Evolutionary conservation across 1,140 invertebrate species (phyloP), one percentile per base, ranked within the genome.

Genomic region (Penaeus chinensis): DNA sequence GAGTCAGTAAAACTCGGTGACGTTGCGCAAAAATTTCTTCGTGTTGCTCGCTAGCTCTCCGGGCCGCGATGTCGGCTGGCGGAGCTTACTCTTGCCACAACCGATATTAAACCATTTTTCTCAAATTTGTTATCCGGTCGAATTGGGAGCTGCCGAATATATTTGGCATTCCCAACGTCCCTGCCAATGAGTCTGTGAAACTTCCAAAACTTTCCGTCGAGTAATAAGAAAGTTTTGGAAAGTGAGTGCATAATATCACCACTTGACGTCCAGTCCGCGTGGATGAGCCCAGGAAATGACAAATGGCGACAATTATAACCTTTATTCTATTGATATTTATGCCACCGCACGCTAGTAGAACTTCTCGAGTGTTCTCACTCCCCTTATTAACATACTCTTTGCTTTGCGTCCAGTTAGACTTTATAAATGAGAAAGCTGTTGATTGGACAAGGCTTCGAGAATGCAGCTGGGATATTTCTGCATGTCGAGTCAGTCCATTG

Each of bases 241-340:
- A 74, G 18, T 2, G 16, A 32, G 71, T 42, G 82, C 82, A 84
- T 84, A 84, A 61, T 76, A 61, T 76, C 69, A 69, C 54, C 82
- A 76, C 61, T 37, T 69, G 69, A 84, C 20, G 69, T 18, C 60
- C 5, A 3, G 42, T 5, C 82, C 82, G 66, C 82, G 65, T 83
- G 71, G 82, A 84, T 84, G 82, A 84, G 82, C 69, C 37, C 71
- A 77, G 71, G 74, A 85, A 74, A 84, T 85, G 83, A 77, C 83
- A 85, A 85, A 65, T 77, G 83, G 83, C 74, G 71, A 85, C 74
- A 78, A 77, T 85, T 85, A 77, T 78, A 77, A 85, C 71, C 71
- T 85, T 61, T 76, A 74, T 85, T 85, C 71, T 85, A 77, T 85
- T 85, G 83, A 85, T 85, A 78, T 77, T 77, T 85, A 85, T 85